phyloP scores from a whole-genome alignment of 2,113 vertebrate genomes.

The Mormoops blainvillei region DNA sequence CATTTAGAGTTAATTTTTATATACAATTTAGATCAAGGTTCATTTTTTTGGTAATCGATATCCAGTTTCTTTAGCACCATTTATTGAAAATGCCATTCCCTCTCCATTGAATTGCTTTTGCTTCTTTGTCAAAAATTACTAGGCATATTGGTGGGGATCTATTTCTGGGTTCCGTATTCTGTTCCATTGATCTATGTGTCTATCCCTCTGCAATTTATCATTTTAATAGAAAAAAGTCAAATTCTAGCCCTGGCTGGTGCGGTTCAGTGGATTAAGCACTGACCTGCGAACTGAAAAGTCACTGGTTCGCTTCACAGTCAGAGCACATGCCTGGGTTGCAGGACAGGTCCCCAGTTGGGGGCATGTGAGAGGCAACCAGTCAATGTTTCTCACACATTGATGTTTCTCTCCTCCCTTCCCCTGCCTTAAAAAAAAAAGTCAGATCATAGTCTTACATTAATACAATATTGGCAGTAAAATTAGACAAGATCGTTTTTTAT shows the following conservation, averaged over 20 bases:
- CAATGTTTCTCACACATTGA: too few species aligned
- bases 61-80: not conserved
- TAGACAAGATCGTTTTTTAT: not conserved
- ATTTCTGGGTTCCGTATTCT: not conserved
- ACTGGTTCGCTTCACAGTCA: too few species aligned
- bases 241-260: not conserved
- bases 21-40: not conserved
- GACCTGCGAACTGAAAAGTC: too few species aligned
- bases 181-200: not conserved
- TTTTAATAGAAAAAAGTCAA: not conserved
- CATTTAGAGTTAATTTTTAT: not conserved
- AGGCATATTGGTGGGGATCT: not conserved
- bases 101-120: not conserved
- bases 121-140: conserved; percentile 6
- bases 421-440: too few species aligned
- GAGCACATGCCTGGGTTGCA: too few species aligned
- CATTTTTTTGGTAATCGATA: not conserved
- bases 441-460: not conserved
- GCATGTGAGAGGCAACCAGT: too few species aligned
- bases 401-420: too few species aligned
- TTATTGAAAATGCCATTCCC: not conserved
- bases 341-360: too few species aligned
- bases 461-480: not conserved
- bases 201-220: not conserved
- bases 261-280: too few species aligned